phyloP scores from a whole-genome alignment of 2,113 vertebrate species.

The Ovis canadensis region DNA sequence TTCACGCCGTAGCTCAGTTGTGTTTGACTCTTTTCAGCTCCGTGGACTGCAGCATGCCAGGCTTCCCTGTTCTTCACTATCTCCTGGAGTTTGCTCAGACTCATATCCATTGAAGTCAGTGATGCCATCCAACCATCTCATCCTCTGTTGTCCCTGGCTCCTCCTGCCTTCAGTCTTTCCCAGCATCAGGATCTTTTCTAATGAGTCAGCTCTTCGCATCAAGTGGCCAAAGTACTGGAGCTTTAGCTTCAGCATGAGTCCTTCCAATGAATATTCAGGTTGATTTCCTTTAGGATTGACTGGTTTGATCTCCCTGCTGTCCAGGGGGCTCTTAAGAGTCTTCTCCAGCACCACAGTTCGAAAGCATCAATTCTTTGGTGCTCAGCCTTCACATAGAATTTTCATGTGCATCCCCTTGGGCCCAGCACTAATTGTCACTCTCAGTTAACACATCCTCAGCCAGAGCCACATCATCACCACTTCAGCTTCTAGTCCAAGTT shows the following conservation, averaged over 20 bases:
- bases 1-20: not conserved
- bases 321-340: not conserved
- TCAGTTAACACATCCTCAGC: not conserved
- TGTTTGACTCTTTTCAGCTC: not conserved
- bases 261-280: not conserved
- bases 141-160: not conserved
- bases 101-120: not conserved
- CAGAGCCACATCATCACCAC: accelerated
- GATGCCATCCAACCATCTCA: not conserved
- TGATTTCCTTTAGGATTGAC: not conserved
- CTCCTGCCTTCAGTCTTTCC: not conserved
- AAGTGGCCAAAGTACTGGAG: not conserved
- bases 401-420: not conserved
- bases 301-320: not conserved
- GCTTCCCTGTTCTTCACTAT: not conserved
- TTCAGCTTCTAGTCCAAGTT: not conserved
- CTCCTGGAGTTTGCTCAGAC: not conserved
- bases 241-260: not conserved
- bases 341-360: not conserved
- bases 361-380: not conserved
- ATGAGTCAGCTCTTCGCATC: not conserved
- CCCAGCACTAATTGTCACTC: not conserved
- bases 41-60: not conserved
- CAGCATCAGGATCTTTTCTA: not conserved
- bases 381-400: not conserved